Evolutionary conservation across 1,140 invertebrate species (phyloP).

Genomic region (Pseudoatta argentina): DNA sequence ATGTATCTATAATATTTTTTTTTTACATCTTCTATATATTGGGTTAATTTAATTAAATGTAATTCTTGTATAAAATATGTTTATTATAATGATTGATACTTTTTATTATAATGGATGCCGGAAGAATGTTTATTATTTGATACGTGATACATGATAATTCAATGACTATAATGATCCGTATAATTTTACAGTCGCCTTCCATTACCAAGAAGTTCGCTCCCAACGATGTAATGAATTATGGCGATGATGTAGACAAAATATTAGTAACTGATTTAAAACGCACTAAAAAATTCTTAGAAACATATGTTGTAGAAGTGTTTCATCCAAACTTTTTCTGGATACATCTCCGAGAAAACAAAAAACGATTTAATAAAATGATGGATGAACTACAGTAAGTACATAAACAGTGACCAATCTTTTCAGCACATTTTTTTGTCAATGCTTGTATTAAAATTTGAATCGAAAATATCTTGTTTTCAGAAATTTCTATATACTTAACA

Average conservation of each 20-base stretch:
- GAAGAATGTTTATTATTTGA: neutral
- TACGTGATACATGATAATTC: neutral
- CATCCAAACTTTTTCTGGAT: constrained; percentile 84
- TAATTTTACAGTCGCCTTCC: constrained; percentile 69
- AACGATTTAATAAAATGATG: constrained; percentile 76
- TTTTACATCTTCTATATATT: neutral
- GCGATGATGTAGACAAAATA: constrained; percentile 78
- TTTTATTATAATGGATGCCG: constrained; percentile 1
- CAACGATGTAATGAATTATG: constrained; percentile 72
- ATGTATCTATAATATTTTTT: neutral
- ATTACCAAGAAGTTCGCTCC: constrained; percentile 70
- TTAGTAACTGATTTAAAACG: constrained; percentile 66
- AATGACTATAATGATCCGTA: constrained; percentile 7
- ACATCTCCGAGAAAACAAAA: constrained; percentile 69
- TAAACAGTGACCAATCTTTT: constrained; percentile 17
- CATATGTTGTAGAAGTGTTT: constrained; percentile 78
- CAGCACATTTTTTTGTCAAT: constrained; percentile 16
- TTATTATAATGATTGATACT: neutral
- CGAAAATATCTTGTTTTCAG: constrained; percentile 70
- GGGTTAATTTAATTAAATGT: neutral
- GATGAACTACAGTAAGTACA: constrained; percentile 77
- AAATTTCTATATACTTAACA: constrained; percentile 74
- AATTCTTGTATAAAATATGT: neutral
- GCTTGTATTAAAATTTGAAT: neutral
- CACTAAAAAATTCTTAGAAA: constrained; percentile 63